Conservation (phyloP, 2,113 vertebrate genomes). For the Vicugna pacos region DNA sequence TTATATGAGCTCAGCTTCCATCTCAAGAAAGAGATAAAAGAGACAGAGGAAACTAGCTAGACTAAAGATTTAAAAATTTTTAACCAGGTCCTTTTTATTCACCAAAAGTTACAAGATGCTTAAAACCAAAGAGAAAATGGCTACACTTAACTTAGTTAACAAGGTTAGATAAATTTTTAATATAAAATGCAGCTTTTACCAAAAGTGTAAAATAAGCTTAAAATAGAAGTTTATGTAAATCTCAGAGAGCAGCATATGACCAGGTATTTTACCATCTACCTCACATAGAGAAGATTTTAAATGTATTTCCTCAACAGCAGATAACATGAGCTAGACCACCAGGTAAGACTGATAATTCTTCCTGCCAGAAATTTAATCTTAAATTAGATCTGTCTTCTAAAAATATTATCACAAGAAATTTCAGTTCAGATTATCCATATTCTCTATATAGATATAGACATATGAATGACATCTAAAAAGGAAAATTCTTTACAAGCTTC, state of each 20-base stretch:
- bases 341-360: constrained; percentile 56
- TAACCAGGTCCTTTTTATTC: not conserved
- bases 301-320: constrained; percentile 39
- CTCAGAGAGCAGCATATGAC: not conserved
- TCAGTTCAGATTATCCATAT: constrained; percentile 79
- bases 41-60: not conserved
- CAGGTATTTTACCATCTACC: not conserved
- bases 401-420: constrained; percentile 82
- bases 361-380: constrained; percentile 74
- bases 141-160: not conserved
- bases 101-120: not conserved
- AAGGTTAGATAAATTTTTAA: not conserved
- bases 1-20: not conserved
- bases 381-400: constrained; percentile 81
- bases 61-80: constrained; percentile 14
- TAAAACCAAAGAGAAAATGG: constrained; percentile 36
- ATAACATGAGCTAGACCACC: constrained; percentile 25
- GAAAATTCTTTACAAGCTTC: constrained; percentile 84
- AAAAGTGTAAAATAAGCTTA: constrained; percentile 46
- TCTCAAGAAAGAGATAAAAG: constrained; percentile 38
- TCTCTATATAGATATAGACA: constrained; percentile 75
- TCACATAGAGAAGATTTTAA: constrained; percentile 41
- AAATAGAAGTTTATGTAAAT: constrained; percentile 30
- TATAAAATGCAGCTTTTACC: constrained; percentile 11
- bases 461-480: constrained; percentile 82